Evolutionary conservation across 1,140 invertebrate genomes (phyloP).

Genomic region (Laodelphax striatellus): DNA sequence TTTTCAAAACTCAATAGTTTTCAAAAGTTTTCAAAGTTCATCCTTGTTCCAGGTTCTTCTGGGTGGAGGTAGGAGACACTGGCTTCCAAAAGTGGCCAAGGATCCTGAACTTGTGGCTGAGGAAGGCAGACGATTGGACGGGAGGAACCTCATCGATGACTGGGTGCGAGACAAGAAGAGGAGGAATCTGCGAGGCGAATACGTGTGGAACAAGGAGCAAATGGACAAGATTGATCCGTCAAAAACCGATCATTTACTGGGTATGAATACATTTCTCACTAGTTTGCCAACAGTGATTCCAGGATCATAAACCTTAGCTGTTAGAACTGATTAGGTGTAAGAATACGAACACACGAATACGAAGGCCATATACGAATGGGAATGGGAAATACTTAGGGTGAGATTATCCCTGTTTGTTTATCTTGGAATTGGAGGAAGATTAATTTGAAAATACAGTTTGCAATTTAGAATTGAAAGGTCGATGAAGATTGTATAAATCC

Average conservation of each 20-base stretch:
- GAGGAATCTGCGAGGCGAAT: conserved; percentile 39
- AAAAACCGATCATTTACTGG: conserved; percentile 57
- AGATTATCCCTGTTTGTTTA: too few relatives aligned
- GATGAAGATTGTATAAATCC: too few relatives aligned
- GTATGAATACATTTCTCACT: conserved; percentile 26
- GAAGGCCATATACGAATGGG: too few relatives aligned
- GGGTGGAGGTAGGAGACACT: conserved; percentile 60
- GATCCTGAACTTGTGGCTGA: conserved; percentile 38
- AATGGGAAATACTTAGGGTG: too few relatives aligned
- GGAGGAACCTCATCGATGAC: conserved; percentile 57
- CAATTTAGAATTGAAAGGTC: too few relatives aligned
- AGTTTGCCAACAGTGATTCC: too few relatives aligned
- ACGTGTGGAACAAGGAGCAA: conserved; percentile 52
- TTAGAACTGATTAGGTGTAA: too few relatives aligned
- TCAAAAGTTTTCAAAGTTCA: neutral
- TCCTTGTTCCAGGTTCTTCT: conserved; percentile 45
- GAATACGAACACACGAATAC: too few relatives aligned
- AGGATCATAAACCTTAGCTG: too few relatives aligned
- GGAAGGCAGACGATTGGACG: conserved; percentile 48
- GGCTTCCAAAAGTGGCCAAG: conserved; percentile 46
- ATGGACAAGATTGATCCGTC: conserved; percentile 44
- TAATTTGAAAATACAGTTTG: too few relatives aligned
- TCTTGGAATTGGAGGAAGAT: too few relatives aligned
- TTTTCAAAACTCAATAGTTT: too few relatives aligned
- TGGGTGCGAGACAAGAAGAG: conserved; percentile 50